These are phyloP conservation scores for Drepana arcuata DNA, from an alignment of 1,140 invertebrate species.

Conservation along the genomic window DNA sequence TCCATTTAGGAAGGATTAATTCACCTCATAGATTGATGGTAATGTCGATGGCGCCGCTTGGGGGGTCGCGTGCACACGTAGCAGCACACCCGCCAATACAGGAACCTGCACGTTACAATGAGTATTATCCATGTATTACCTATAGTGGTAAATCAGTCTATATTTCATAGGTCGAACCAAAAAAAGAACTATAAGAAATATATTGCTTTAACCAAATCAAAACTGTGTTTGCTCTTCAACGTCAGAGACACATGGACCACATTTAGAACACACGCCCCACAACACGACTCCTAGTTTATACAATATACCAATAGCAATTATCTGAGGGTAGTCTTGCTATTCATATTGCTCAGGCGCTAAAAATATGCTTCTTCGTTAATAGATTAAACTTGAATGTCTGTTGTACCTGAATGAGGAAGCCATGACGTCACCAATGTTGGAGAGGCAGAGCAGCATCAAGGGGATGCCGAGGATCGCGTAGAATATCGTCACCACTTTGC, in stretches of 20 bases:
- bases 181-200: too few species aligned
- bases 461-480: slow-evolving; percentile 97
- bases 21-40: slow-evolving; percentile 32
- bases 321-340: background rate
- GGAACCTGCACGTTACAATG: slow-evolving; percentile 73
- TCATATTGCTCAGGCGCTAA: too few species aligned
- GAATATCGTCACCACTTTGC: slow-evolving; percentile 95
- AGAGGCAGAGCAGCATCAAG: slow-evolving; percentile 93
- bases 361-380: too few species aligned
- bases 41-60: slow-evolving; percentile 72
- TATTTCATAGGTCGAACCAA: too few species aligned
- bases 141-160: too few species aligned
- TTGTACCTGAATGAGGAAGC: slow-evolving; percentile 88
- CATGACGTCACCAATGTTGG: slow-evolving; percentile 97
- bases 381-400: too few species aligned
- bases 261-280: too few species aligned
- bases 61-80: slow-evolving; percentile 88
- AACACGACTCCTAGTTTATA: too few species aligned
- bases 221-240: too few species aligned
- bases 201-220: too few species aligned
- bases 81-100: slow-evolving; percentile 93
- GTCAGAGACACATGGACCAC: too few species aligned
- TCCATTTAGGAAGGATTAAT: background rate
- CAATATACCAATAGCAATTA: background rate
- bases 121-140: background rate